Evolutionary conservation across 1,140 invertebrate genomes (phyloP).

Genomic region (Dreissena rostriformis): DNA sequence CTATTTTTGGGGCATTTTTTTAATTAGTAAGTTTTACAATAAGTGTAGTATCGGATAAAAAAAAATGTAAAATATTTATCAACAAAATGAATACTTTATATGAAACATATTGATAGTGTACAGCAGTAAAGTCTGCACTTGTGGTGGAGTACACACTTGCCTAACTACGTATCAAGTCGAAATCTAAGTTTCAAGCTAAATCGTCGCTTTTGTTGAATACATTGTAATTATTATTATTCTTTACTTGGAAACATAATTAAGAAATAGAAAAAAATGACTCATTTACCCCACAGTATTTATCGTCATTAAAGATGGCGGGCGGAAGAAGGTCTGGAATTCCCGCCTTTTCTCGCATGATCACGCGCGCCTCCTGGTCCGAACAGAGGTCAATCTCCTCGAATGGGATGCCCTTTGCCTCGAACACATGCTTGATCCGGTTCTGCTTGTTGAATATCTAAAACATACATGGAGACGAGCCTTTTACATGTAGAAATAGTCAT

Average conservation of each 20-base stretch:
- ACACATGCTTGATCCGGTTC: constrained; percentile 63
- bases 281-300: constrained; percentile 63
- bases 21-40: too few relatives aligned
- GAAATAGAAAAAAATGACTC: not conserved
- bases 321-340: constrained; percentile 64
- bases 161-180: not conserved
- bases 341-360: constrained; percentile 65
- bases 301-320: constrained; percentile 66
- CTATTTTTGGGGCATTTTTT: too few relatives aligned
- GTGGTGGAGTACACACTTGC: not conserved
- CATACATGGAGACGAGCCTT: too few relatives aligned
- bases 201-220: not conserved
- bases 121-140: not conserved
- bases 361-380: constrained; percentile 57
- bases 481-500: too few relatives aligned
- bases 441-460: constrained; percentile 66
- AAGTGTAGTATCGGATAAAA: too few relatives aligned
- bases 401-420: constrained; percentile 64
- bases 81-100: too few relatives aligned
- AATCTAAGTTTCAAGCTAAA: not conserved
- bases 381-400: constrained; percentile 64
- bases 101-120: not conserved
- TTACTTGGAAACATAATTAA: not conserved
- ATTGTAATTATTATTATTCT: not conserved
- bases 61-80: too few relatives aligned